Conservation (phyloP, 2,888 invertebrate genomes). For the Athripsodes cinereus region DNA sequence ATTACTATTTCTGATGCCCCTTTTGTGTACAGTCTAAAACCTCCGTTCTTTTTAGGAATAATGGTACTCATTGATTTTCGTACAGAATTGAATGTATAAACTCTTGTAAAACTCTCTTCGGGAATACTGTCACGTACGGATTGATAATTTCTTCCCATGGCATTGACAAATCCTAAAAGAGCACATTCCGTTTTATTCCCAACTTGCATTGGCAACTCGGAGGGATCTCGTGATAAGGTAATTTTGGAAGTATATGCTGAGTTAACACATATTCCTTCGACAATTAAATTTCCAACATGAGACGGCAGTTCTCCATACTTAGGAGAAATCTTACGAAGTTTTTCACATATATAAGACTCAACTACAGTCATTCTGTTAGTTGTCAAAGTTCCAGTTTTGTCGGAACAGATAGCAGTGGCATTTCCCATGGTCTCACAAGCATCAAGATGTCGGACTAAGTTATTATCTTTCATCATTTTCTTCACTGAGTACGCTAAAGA, state of each 20-base stretch:
- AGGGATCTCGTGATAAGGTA: constrained; percentile 32
- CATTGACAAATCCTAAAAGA: constrained; percentile 53
- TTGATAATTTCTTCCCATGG: constrained; percentile 51
- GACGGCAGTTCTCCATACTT: constrained; percentile 41
- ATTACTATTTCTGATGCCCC: constrained; percentile 61
- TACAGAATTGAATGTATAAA: constrained; percentile 59
- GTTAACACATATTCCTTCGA: constrained; percentile 51
- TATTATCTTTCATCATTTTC: constrained; percentile 59
- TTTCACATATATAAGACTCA: constrained; percentile 46
- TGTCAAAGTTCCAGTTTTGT: constrained; percentile 62
- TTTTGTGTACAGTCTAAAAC: constrained; percentile 53
- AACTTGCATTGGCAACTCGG: constrained; percentile 38
- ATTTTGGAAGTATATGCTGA: constrained; percentile 54
- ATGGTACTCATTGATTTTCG: constrained; percentile 63
- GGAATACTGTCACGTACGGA: constrained; percentile 47
- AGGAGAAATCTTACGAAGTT: constrained; percentile 39
- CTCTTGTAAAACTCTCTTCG: constrained; percentile 47
- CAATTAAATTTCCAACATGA: constrained; percentile 41
- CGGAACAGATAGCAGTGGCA: constrained; percentile 58
- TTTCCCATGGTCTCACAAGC: constrained; percentile 63
- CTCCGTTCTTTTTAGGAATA: constrained; percentile 40
- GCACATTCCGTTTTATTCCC: constrained; percentile 66
- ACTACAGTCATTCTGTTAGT: constrained; percentile 59
- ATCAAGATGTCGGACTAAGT: constrained; percentile 56
- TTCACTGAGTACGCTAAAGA: constrained; percentile 58